Conservation (phyloP, 1,140 invertebrate genomes). For the Papilio polyxenes region DNA sequence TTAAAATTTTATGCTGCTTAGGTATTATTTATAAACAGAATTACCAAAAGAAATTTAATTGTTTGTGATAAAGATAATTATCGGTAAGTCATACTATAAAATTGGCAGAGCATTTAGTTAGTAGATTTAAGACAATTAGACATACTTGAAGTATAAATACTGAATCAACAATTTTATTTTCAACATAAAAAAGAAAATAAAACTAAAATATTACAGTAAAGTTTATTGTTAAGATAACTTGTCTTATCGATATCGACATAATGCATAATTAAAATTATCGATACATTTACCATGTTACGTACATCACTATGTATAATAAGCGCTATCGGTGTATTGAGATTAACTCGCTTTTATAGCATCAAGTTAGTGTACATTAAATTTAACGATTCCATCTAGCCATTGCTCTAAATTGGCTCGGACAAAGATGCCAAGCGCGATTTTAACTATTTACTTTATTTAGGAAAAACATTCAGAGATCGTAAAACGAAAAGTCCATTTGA, state of each 20-base stretch:
- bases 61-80: too few species aligned
- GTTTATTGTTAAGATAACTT: too few species aligned
- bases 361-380: slow-evolving; percentile 79
- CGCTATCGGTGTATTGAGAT: slow-evolving; percentile 79
- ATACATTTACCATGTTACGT: not conserved
- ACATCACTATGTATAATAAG: slow-evolving; percentile 72
- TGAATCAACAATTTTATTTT: too few species aligned
- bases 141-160: too few species aligned
- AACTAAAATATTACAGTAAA: too few species aligned
- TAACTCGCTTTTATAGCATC: slow-evolving; percentile 76
- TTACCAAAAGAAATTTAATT: too few species aligned
- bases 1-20: not conserved
- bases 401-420: slow-evolving; percentile 69
- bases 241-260: slow-evolving; percentile 33
- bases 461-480: slow-evolving; percentile 51
- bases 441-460: slow-evolving; percentile 63
- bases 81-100: too few species aligned
- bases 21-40: too few species aligned
- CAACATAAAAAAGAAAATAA: too few species aligned
- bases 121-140: too few species aligned
- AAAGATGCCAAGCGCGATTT: slow-evolving; percentile 63
- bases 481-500: slow-evolving; percentile 40
- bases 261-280: slow-evolving; percentile 29
- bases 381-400: slow-evolving; percentile 73
- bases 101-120: too few species aligned